Evolutionary conservation across 2,797 vertebrate species (phyloP), one percentile per base, ranked within the genome.

Genomic region (Falco concolor): DNA sequence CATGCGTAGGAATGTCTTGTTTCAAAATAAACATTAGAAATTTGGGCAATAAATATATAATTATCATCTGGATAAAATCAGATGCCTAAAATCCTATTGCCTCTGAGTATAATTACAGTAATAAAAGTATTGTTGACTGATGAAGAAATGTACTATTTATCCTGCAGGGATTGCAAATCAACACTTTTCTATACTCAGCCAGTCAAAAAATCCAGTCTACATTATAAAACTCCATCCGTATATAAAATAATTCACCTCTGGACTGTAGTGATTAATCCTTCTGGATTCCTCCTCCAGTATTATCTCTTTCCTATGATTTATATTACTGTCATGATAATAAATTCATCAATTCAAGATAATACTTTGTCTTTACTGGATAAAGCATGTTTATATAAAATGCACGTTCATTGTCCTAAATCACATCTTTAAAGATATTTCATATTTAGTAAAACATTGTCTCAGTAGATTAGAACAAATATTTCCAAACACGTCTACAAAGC

Each of bases 51-150:
- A 94, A 90, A 81, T 97, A 89, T 74, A 56, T 88, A 96, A 92
- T 93, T 94, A 94, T 90, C 57, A 93, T 81, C 77, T 89, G 44
- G 47, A 95, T 89, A 96, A 96, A 96, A 91, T 70, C 52, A 95
- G 91, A 80, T 93, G 44, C 70, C 77, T 94, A 84, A 93, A 95
- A 95, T 93, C 59, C 67, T 93, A 82, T 54, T 90, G 82, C 93
- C 90, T 77, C 87, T 87, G 86, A 91, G 15, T 86, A 28, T 93
- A 97, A 97, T 97, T 96, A 95, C 8, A 94, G 90, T 93, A 97
- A 97, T 95, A 95, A 95, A 96, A 97, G 74, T 80, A 88, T 56
- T 96, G 92, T 70, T 97, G 95, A 97, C 64, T 95, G 96, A 97
- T 95, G 87, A 97, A 96, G 72, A 96, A 78, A 92, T 83, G 63